A percentile compares a stretch with the other conserved stretches of the same genome.
Evolutionary conservation across 35 echinoderm and acorn worm species (phyloP).

Genomic region (Holothuria glaberrima): DNA sequence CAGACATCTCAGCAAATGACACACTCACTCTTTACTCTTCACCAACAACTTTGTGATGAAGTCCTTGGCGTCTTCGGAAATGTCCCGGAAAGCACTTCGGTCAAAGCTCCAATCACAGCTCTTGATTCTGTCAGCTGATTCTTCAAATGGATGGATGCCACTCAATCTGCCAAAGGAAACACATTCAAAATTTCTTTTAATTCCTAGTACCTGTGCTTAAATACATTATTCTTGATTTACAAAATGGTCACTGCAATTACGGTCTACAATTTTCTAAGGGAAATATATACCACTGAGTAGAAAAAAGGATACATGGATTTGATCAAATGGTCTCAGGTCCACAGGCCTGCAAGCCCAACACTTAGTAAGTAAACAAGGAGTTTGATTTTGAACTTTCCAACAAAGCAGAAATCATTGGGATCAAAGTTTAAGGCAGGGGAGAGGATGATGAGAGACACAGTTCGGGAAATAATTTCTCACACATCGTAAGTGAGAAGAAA

Average conservation of each 20-base stretch:
- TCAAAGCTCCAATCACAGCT: conserved; percentile 86
- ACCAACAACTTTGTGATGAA: conserved; percentile 94
- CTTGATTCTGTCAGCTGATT: conserved; percentile 75
- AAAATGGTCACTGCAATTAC: not conserved
- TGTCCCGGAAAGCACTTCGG: conserved; percentile 82
- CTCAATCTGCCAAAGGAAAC: conserved; percentile 76
- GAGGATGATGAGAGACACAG: too few relatives aligned
- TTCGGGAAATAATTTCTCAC: too few relatives aligned
- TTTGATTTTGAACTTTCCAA: too few relatives aligned
- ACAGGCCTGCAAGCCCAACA: too few relatives aligned
- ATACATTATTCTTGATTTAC: too few relatives aligned
- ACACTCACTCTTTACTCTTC: conserved; percentile 90
- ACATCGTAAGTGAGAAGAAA: too few relatives aligned
- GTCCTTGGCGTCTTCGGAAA: conserved; percentile 94
- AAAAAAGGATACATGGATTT: not conserved
- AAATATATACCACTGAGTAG: not conserved
- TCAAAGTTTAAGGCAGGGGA: too few relatives aligned
- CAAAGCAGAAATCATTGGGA: too few relatives aligned
- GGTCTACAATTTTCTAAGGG: not conserved
- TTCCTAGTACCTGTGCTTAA: not conserved
- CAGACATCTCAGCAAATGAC: too few relatives aligned
- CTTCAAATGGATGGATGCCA: conserved; percentile 94
- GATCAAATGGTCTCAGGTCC: too few relatives aligned
- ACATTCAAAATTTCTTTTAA: not conserved
- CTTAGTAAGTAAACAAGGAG: too few relatives aligned